Evolutionary conservation across 64 coral and sea anemone species (phyloP), one percentile per base, ranked within the genome.

Genomic region (Porites lutea): DNA sequence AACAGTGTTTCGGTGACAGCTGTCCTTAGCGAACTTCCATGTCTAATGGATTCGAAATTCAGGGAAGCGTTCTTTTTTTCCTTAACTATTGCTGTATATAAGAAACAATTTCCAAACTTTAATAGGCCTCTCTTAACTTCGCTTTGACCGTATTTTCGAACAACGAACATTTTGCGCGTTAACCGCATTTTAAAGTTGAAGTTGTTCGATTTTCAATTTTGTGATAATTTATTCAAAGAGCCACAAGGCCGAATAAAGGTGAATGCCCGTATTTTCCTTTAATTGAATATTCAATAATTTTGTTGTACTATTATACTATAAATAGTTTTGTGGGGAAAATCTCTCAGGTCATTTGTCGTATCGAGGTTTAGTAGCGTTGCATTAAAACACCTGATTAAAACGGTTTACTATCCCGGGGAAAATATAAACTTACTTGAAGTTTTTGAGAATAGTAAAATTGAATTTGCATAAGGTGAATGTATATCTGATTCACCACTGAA

Each of bases 241-340:
- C 61, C 62, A 19, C 12, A 68, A 23, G 81, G 46, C 47, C 6
- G 81, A 84, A 84, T 8, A 64, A 68, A 84, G 45, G 47, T 69
- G 81, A 68, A 84, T 52, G 19, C 45, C 61, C 46, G 81, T 84
- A 69, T 84, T 84, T 75, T 84, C 18, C 2, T 13, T 22, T 84
- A 84, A 84, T 84, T 84, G 62, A 84, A 84, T 84, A 84, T 84
- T 84, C 81, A 68, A 68, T 65, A 69, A 84, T 69, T 84, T 84
- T 51, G 61, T 84, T 52, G 81, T n/a, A 67, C 4, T 68, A 84
- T 68, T 11, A 64, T 52, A 52, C 11, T 60, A 16, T 37, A 84
- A 51, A 84, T 60, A 50, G 21, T 50, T 51, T 84, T 60, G 45
- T 8, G 10, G 16, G 13, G 48, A 82, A 65, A 44, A 52, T 13